Evolutionary conservation across 2,888 invertebrate genomes (phyloP).

Genomic region (Drosophila heteroneura): DNA sequence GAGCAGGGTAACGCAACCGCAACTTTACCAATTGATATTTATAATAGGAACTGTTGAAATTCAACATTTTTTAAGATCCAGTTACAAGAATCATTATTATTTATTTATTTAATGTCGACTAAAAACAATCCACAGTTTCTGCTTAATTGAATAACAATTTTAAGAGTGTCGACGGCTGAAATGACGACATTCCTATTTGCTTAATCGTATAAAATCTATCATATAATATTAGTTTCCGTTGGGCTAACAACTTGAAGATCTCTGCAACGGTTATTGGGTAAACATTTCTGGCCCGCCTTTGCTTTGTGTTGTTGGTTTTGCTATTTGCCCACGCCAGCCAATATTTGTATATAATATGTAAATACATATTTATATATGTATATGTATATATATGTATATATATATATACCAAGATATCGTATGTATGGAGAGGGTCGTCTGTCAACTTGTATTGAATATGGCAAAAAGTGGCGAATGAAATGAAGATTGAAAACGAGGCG

Average conservation of each 20-base stretch:
- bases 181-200: neutral
- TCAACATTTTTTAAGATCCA: neutral
- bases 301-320: slow-evolving; percentile 5
- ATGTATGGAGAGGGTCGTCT: slow-evolving; percentile 15
- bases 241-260: slow-evolving; percentile 15
- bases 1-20: too few relatives aligned
- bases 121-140: neutral
- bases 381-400: neutral
- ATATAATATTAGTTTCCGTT: slow-evolving; percentile 25
- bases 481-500: slow-evolving; percentile 70
- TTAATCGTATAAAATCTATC: neutral
- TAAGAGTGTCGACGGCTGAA: too few relatives aligned
- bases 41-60: accelerated
- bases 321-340: slow-evolving; percentile 14
- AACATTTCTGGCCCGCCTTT: slow-evolving; percentile 25
- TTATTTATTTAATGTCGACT: neutral
- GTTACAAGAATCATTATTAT: neutral
- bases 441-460: slow-evolving; percentile 67
- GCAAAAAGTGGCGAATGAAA: slow-evolving; percentile 49
- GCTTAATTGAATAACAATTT: neutral
- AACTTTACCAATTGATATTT: neutral
- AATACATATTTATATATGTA: slow-evolving; percentile 10
- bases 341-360: slow-evolving; percentile 39
- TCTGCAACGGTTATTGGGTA: slow-evolving; percentile 22
- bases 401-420: neutral